phyloP scores from a whole-genome alignment of 2,113 vertebrate species.

The Lophotis ruficrista region DNA sequence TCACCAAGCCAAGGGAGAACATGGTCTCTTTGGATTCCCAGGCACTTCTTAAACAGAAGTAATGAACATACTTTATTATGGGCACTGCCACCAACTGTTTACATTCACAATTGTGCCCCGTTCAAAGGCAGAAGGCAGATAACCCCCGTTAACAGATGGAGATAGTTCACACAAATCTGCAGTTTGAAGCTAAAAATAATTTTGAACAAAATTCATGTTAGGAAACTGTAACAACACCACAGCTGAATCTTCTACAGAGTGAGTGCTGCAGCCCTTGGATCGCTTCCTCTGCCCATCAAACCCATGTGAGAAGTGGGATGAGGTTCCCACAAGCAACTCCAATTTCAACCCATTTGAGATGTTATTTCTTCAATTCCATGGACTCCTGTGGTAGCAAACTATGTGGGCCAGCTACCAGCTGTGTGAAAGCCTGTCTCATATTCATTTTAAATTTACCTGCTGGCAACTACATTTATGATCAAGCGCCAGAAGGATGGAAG shows the following conservation, averaged over 20 bases:
- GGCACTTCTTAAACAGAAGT: not conserved
- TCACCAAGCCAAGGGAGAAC: not conserved
- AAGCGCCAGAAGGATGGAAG: not conserved
- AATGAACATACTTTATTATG: not conserved
- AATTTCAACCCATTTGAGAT: not conserved
- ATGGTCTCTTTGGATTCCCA: not conserved
- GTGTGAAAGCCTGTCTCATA: not conserved
- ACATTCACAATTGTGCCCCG: not conserved
- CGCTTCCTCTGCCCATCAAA: not conserved
- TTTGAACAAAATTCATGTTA: not conserved
- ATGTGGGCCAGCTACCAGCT: not conserved
- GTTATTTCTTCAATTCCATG: not conserved
- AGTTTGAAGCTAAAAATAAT: not conserved
- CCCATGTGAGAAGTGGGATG: not conserved
- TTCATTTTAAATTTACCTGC: conserved; percentile 44
- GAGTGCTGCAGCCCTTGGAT: not conserved
- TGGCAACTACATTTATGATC: conserved; percentile 10
- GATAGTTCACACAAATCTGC: not conserved
- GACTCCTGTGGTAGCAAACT: not conserved
- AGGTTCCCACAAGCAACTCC: not conserved
- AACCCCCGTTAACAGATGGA: not conserved
- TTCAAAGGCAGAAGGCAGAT: not conserved
- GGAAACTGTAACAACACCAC: not conserved
- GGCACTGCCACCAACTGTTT: not conserved
- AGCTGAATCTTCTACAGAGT: not conserved